A percentile compares a stretch with the other conserved stretches of the same genome.
Evolutionary conservation across 2,888 invertebrate species (phyloP).

Genomic region (Acleris cristana): DNA sequence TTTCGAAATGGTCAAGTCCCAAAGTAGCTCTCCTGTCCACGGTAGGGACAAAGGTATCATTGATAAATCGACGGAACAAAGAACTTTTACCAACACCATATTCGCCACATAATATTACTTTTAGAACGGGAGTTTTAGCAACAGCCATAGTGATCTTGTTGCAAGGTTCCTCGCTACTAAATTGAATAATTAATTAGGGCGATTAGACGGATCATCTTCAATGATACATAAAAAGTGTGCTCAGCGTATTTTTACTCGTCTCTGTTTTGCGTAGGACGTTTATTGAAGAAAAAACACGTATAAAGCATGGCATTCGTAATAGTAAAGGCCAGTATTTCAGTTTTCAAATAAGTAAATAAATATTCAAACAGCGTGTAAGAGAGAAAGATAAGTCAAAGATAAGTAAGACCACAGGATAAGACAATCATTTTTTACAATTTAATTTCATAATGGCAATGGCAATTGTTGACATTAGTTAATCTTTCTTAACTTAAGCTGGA

Average conservation of each 20-base stretch:
- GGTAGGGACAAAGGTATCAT: conserved; percentile 93
- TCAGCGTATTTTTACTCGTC: conserved; percentile 4
- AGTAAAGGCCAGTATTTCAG: too few relatives aligned
- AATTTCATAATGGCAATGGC: too few relatives aligned
- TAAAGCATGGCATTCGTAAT: not conserved
- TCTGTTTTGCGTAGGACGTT: not conserved
- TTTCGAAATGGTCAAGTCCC: conserved; percentile 95
- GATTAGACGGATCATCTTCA: conserved; percentile 38
- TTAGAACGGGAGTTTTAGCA: conserved; percentile 92
- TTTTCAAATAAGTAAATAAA: too few relatives aligned
- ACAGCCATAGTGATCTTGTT: conserved; percentile 86
- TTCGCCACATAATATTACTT: conserved; percentile 97
- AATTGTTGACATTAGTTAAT: too few relatives aligned
- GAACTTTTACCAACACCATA: conserved; percentile 98
- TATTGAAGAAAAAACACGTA: not conserved
- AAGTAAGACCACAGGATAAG: too few relatives aligned
- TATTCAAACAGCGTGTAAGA: too few relatives aligned
- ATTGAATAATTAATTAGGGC: conserved; percentile 35
- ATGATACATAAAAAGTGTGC: conserved; percentile 28
- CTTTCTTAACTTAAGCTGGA: too few relatives aligned
- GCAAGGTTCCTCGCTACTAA: conserved; percentile 24
- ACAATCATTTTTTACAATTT: too few relatives aligned
- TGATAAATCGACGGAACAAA: conserved; percentile 94
- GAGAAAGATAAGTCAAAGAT: too few relatives aligned
- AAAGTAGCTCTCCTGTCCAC: conserved; percentile 93